A percentile compares a stretch with the other conserved stretches of the same genome.
Conservation (phyloP, 2,888 invertebrate species). For the Trileptium ribeirensis region DNA sequence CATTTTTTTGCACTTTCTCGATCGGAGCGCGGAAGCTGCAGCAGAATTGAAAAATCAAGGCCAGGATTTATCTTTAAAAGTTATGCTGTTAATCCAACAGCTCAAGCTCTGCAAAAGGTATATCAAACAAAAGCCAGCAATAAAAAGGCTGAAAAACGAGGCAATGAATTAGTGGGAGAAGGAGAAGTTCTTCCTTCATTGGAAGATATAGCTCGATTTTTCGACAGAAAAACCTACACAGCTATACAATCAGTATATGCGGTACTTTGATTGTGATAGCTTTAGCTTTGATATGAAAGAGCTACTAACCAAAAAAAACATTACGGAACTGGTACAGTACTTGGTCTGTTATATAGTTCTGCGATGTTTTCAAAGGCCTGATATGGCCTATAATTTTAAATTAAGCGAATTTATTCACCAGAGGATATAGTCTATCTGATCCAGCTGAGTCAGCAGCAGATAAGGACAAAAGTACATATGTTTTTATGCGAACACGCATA, state of each 20-base stretch:
- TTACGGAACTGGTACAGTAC: not conserved
- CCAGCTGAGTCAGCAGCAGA: not conserved
- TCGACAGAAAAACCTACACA: too few species aligned
- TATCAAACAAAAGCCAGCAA: not conserved
- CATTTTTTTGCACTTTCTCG: too few species aligned
- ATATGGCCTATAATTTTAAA: not conserved
- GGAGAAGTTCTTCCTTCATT: not conserved
- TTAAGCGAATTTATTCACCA: not conserved
- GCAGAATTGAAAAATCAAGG: not conserved
- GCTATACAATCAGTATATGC: too few species aligned
- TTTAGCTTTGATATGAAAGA: not conserved
- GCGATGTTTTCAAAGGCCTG: not conserved
- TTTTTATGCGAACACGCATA: not conserved
- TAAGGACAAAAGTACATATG: not conserved
- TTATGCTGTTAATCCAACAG: not conserved
- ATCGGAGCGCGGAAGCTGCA: not conserved
- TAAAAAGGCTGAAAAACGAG: not conserved
- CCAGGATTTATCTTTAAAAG: not conserved
- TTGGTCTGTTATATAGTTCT: not conserved
- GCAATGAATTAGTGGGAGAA: not conserved
- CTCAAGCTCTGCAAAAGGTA: not conserved
- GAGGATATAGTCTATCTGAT: not conserved
- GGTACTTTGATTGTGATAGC: not conserved
- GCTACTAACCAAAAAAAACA: not conserved
- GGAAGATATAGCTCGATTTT: not conserved